phyloP scores from a whole-genome alignment of 2,797 vertebrate species.

The Saxicola maurus region DNA sequence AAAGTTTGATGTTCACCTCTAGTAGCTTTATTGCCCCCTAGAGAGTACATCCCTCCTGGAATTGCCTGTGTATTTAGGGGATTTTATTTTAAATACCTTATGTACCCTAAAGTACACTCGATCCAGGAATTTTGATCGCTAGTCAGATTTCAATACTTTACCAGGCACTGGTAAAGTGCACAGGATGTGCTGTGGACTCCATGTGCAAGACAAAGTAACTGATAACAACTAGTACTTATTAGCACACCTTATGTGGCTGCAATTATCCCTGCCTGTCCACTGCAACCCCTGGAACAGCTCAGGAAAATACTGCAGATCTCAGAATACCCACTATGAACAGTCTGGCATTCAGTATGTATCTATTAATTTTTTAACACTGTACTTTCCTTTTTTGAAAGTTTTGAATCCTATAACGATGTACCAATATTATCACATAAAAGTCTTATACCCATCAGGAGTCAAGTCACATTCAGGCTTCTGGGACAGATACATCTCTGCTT shows the following conservation, averaged over 20 bases:
- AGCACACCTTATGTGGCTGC: background rate
- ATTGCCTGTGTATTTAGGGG: background rate
- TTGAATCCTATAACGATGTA: background rate
- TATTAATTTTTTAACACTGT: background rate
- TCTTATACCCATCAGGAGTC: background rate
- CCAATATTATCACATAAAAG: background rate
- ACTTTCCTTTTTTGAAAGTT: background rate
- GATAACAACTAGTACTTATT: background rate
- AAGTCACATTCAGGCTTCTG: background rate
- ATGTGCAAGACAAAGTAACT: background rate
- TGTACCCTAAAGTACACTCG: background rate
- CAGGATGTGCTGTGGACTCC: background rate
- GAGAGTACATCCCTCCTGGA: background rate
- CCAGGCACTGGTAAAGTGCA: fast-evolving
- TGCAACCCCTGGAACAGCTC: background rate
- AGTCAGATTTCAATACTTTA: background rate
- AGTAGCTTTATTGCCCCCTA: background rate
- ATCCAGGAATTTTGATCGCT: background rate
- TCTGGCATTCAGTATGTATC: fast-evolving
- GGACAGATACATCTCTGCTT: background rate
- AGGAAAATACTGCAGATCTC: background rate
- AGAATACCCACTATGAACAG: background rate
- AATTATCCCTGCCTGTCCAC: background rate
- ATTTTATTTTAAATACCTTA: background rate
- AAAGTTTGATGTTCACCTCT: background rate